Conservation (phyloP, 2,888 invertebrate genomes). For the Apodemia zela region DNA sequence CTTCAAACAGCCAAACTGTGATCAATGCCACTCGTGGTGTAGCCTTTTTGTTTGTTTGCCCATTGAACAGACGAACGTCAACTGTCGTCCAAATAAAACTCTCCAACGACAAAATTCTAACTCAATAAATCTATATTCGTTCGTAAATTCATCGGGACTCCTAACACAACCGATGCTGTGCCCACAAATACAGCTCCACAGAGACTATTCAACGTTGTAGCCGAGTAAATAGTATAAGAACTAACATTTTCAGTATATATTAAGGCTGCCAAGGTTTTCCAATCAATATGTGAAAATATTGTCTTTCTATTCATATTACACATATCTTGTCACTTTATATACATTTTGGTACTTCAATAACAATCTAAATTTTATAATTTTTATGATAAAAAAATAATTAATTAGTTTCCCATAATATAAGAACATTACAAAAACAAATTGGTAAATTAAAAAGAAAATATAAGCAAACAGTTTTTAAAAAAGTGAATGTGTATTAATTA, state of each 20-base stretch:
- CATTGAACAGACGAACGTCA: conserved; percentile 38
- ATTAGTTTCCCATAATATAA: no score
- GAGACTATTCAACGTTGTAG: background rate
- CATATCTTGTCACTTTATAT: no score
- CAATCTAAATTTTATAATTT: no score
- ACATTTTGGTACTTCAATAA: no score
- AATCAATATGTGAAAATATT: no score
- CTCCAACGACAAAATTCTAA: conserved; percentile 10
- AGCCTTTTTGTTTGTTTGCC: conserved; percentile 41
- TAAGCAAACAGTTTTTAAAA: no score
- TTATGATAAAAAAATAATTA: no score
- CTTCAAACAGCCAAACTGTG: background rate
- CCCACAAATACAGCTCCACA: background rate
- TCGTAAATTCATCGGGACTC: conserved; percentile 33
- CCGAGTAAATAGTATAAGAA: background rate
- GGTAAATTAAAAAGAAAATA: no score
- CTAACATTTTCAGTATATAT: conserved; percentile 4
- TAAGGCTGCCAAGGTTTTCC: background rate
- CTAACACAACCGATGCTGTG: background rate
- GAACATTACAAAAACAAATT: no score
- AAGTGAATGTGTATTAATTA: no score
- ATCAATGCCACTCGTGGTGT: conserved; percentile 31
- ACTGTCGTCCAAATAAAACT: conserved; percentile 10
- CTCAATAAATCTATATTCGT: conserved; percentile 26
- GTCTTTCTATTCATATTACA: no score